Evolutionary conservation across 2,797 vertebrate species (phyloP).

Genomic region (Cottoperca gobio): DNA sequence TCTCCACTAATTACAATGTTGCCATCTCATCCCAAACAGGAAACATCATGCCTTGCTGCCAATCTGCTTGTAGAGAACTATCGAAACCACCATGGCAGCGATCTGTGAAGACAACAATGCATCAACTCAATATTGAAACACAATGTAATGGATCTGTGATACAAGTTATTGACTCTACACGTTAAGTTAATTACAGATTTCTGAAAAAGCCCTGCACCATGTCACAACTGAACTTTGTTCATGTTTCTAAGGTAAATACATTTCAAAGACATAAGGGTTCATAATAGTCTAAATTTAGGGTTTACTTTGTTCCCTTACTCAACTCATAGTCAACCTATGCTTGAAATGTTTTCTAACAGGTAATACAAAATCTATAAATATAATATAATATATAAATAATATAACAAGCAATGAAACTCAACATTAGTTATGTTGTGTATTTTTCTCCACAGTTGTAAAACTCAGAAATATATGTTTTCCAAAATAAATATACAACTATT

Average conservation of each 20-base stretch:
- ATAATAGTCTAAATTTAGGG: too few relatives aligned
- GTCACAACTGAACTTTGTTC: neutral
- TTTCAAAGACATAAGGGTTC: neutral
- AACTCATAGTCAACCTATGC: too few relatives aligned
- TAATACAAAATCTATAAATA: too few relatives aligned
- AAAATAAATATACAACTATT: neutral
- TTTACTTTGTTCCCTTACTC: too few relatives aligned
- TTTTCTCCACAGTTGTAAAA: neutral
- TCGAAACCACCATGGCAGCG: conserved; percentile 82
- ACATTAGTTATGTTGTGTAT: neutral
- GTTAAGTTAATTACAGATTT: neutral
- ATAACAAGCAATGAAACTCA: neutral
- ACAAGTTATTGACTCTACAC: neutral
- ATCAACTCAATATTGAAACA: conserved; percentile 5
- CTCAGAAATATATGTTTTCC: neutral
- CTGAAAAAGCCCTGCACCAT: neutral
- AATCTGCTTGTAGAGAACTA: conserved; percentile 75
- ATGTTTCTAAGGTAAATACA: neutral
- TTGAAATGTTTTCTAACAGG: neutral
- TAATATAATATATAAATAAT: too few relatives aligned
- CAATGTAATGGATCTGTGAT: neutral
- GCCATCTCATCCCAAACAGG: neutral
- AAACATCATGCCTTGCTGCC: conserved; percentile 23
- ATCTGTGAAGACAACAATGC: conserved; percentile 66
- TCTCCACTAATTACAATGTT: neutral